Base-by-base conservation (phyloP, 2,888 invertebrate genomes). In the Cryptocephalus primarius region DNA sequence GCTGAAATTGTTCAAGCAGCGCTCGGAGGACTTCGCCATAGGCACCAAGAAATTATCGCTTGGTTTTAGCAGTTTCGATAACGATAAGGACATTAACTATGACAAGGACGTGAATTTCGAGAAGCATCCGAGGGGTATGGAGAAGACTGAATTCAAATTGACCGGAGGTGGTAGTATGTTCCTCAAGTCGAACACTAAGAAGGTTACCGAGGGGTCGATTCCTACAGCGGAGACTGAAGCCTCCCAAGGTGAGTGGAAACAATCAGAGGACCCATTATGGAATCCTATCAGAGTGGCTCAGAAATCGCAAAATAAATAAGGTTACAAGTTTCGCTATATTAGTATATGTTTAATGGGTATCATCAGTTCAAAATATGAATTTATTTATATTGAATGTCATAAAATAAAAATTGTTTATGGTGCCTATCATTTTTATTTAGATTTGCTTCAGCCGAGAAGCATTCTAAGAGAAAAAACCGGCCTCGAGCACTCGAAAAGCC, bases 141-240 rank as follows among this genome's bases (percentile, higher is more conserved):
- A 60, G 8, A 58, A 55, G 49, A 63, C 67, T 39, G 65, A 71
- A 40, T 61, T 70, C 33, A 72, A 69, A 42, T 64, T 72, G 13
- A 48, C 55, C n/a, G 78, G 78, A 1, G 77, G 75, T n/a, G 82
- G 82, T 1, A 70, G 77, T 4, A 79, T 80, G 74, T 82, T 82
- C 57, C 67, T 82, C 8, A 82, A 82, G 61, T 73, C 75, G 1
- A 74, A 75, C 40, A 66, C 66, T 9, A 68, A 64, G 51, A 64
- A 61, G 51, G 49, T 56, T 48, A 51, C 54, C 55, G 40, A 67
- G 56, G 51, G 36, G 44, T 12, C 33, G 45, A 47, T 43, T 45
- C 13, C 40, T 40, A 46, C 40, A 9, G 45, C 40, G 34, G 49
- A 48, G 42, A 45, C 45, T 43, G 51, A 51, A 32, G 38, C 43